Evolutionary conservation across 35 echinoderm and acorn worm species (phyloP).

Genomic region (Acanthaster planci): DNA sequence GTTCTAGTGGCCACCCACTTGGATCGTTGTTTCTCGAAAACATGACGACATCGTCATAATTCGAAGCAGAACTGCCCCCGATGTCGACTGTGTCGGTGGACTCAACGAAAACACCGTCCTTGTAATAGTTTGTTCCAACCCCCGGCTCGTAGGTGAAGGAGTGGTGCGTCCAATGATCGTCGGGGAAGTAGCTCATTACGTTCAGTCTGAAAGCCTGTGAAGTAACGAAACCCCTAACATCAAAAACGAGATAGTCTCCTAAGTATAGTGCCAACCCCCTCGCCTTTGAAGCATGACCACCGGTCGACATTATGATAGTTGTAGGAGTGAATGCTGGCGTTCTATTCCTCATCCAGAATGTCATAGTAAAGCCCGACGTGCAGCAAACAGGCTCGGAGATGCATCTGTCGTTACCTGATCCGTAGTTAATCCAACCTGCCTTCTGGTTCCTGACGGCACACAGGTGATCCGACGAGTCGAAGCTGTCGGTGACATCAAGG

Average conservation of each 20-base stretch:
- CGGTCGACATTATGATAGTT: neutral
- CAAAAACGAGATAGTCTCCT: neutral
- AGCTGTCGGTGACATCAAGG: neutral
- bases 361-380: neutral
- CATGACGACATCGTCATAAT: neutral
- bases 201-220: neutral
- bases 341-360: neutral
- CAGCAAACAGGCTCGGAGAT: neutral
- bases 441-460: neutral
- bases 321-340: neutral
- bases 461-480: slow-evolving; percentile 1
- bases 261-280: neutral
- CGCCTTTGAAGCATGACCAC: neutral
- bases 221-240: neutral
- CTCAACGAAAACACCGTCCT: neutral
- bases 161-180: neutral
- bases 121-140: slow-evolving; percentile 1
- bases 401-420: neutral
- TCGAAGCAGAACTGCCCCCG: too few relatives aligned
- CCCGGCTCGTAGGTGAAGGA: neutral
- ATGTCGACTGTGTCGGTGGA: neutral
- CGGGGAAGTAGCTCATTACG: neutral
- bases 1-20: neutral
- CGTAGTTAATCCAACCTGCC: neutral
- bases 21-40: neutral